Conservation (phyloP, 1,140 invertebrate species). For the Temnothorax nylanderi region DNA sequence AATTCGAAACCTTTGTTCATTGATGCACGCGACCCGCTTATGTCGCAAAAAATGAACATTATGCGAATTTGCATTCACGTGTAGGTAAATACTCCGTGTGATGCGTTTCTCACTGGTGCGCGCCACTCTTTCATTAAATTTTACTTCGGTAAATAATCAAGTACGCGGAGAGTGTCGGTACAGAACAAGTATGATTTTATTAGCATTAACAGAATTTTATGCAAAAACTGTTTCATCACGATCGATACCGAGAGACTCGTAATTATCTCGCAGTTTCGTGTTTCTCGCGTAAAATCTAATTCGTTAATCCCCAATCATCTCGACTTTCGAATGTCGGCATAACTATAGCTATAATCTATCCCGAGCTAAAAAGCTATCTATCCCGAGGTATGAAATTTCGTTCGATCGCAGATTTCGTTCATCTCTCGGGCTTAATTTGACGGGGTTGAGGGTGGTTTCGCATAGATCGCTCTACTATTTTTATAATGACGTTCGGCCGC, state of each 20-base stretch:
- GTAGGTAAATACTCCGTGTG: neutral
- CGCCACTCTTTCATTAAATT: neutral
- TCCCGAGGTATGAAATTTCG: neutral
- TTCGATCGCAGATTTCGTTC: neutral
- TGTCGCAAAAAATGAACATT: neutral
- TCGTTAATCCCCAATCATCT: neutral
- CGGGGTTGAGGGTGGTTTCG: neutral
- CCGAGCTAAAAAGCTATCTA: no score
- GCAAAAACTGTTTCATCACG: neutral
- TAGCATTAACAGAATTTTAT: neutral
- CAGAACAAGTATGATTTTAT: neutral
- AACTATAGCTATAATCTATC: no score
- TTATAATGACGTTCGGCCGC: neutral
- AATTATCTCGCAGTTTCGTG: neutral
- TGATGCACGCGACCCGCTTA: neutral
- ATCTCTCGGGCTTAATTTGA: neutral
- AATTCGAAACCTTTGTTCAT: conserved; percentile 17
- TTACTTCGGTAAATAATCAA: neutral
- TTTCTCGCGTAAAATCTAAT: neutral
- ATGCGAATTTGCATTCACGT: neutral
- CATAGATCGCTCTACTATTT: neutral
- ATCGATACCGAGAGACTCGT: neutral
- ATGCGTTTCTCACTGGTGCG: neutral
- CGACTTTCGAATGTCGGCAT: neutral
- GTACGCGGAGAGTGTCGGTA: neutral